Evolutionary conservation across 2,113 vertebrate species (phyloP), one percentile per base, ranked within the genome.

Genomic region (Chloroceryle aenea): DNA sequence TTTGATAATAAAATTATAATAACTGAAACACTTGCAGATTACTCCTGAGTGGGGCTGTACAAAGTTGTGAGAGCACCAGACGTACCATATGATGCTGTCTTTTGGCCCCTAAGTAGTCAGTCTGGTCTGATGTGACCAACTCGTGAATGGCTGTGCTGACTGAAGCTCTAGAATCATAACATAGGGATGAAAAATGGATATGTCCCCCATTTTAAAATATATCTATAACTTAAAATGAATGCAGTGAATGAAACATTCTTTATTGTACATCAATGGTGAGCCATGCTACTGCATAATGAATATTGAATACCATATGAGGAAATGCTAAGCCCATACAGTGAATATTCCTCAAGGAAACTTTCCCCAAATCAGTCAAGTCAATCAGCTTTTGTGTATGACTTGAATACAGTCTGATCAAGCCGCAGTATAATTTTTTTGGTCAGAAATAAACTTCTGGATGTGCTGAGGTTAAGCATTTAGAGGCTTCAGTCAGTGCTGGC

Each of bases 81-180:
- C 1, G 7, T 1, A 5, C 17, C 4, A 1, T 1, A 6, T 2
- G 29, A 2, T n/a, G 18, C 9, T 38, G 68, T 8, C 14, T 63
- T 74, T 58, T 76, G 76, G 15, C 26, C 7, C 48, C 19, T 9
- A 22, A 6, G 20, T 32, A 81, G 8, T 8, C 38, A 11, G 4
- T 38, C 48, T 64, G 48, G 40, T 79, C 23, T 23, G 30, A 53
- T 30, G 58, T 13, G 23, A 38, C 66, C 68, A n/a, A 63, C 16
- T 69, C 7, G 0, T 2, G 1, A 34, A 17, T 13, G 50, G 12
- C 79, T 66, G 9, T 26, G 52, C 50, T 74, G 72, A 16, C 52
- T 87, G 68, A 12, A 55, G 68, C 22, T n/a, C 43, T 47, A 26
- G 23, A 50, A 53, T 48, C 30, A 3, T 42, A 42, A 53, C 1